Percentiles rank a stretch among this genome's conserved stretches.
Evolutionary conservation across 1,140 invertebrate species (phyloP).

Genomic region (Nasonia longicornis): DNA sequence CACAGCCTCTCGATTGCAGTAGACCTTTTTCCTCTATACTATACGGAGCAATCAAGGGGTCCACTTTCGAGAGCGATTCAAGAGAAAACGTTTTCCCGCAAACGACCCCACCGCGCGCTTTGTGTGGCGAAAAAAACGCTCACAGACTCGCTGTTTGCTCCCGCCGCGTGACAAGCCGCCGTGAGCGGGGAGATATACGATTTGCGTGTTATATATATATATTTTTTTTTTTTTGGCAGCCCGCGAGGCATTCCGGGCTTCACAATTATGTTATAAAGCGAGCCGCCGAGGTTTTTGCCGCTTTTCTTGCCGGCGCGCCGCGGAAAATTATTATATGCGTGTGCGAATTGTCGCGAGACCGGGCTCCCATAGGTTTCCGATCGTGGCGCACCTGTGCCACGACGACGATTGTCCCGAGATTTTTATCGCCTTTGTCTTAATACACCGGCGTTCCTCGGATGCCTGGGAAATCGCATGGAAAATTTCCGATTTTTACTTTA

Average conservation of each 20-base stretch:
- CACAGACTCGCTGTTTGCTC: background rate
- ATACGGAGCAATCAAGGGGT: background rate
- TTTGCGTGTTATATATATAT: constrained; percentile 8
- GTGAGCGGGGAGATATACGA: constrained; percentile 27
- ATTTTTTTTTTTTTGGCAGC: background rate
- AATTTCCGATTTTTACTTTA: background rate
- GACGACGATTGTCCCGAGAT: background rate
- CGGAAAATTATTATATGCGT: constrained; percentile 14
- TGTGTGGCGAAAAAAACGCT: no score
- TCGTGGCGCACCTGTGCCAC: background rate
- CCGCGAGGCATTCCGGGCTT: background rate
- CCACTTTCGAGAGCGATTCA: background rate
- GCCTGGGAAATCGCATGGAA: background rate
- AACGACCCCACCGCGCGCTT: constrained; percentile 1
- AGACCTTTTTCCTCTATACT: background rate
- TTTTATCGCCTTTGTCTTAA: background rate
- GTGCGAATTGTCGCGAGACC: background rate
- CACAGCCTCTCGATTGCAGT: background rate
- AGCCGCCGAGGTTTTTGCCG: background rate
- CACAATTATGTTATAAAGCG: constrained; percentile 38
- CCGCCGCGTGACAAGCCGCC: constrained; percentile 7
- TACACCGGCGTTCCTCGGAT: background rate
- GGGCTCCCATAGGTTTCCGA: background rate
- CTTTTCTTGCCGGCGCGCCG: background rate
- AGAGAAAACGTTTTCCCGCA: background rate